Percentiles rank a stretch among this genome's conserved stretches.
phyloP scores from a whole-genome alignment of 2,797 vertebrate species.

The Lacerta bilineata region DNA sequence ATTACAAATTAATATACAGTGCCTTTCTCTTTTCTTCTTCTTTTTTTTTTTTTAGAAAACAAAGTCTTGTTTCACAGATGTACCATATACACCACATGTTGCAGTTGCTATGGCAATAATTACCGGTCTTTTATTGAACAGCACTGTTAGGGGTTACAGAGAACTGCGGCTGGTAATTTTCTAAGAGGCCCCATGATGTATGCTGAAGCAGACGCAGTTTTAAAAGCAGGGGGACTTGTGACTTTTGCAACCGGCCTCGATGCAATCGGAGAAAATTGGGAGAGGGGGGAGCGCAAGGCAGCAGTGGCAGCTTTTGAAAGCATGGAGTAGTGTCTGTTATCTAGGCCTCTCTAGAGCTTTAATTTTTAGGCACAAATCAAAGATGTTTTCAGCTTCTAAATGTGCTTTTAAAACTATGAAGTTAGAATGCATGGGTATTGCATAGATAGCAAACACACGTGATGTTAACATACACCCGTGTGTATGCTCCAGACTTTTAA shows the following conservation, averaged over 20 bases:
- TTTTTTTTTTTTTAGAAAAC: constrained; percentile 36
- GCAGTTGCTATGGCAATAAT: constrained; percentile 86
- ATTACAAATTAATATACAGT: constrained; percentile 72
- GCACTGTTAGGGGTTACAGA: constrained; percentile 77
- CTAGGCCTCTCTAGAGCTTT: background rate
- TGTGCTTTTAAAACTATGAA: background rate
- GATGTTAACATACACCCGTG: too few relatives aligned
- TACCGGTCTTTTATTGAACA: constrained; percentile 81
- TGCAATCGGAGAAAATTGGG: background rate
- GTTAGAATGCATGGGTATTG: background rate
- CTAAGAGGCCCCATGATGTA: constrained; percentile 74
- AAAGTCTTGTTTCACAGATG: constrained; percentile 80
- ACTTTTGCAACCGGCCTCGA: background rate
- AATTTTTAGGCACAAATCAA: too few relatives aligned
- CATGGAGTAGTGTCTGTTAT: background rate
- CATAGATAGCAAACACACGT: background rate
- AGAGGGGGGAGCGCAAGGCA: background rate
- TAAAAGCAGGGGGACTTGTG: constrained; percentile 57
- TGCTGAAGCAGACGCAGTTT: constrained; percentile 39
- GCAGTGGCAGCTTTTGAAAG: constrained; percentile 48
- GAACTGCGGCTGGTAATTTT: constrained; percentile 77
- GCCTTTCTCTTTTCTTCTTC: constrained; percentile 24
- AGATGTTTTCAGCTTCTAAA: too few relatives aligned
- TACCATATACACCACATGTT: constrained; percentile 75
- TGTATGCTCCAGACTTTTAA: too few relatives aligned